These are phyloP conservation scores for Panzeria rudis DNA, from an alignment of 2,888 invertebrate species.

Conservation along the genomic window DNA sequence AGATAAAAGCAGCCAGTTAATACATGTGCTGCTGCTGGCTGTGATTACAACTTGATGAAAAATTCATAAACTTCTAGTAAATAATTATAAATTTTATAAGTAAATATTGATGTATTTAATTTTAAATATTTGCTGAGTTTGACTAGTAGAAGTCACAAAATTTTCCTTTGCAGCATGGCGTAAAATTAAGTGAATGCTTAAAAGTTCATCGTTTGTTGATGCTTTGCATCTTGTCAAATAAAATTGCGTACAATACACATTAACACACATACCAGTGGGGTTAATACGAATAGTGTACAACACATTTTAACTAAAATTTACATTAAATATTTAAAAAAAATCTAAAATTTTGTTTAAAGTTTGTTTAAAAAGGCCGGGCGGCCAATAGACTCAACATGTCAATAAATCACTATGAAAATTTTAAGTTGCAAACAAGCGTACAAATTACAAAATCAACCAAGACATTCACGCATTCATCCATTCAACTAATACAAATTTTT, in stretches of 20 bases:
- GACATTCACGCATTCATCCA: too few species aligned
- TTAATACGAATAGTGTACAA: background rate
- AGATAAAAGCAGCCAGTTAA: background rate
- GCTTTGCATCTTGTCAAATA: background rate
- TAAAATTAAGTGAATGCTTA: slow-evolving; percentile 15
- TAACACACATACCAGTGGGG: background rate
- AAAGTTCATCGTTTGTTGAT: slow-evolving; percentile 1
- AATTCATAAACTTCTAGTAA: slow-evolving; percentile 7
- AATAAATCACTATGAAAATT: slow-evolving; percentile 70
- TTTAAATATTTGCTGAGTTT: background rate
- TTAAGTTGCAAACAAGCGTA: slow-evolving; percentile 60
- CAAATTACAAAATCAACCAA: too few species aligned
- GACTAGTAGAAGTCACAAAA: background rate
- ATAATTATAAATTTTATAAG: slow-evolving; percentile 12
- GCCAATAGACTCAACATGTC: too few species aligned
- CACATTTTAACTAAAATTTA: slow-evolving; percentile 4
- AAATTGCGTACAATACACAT: slow-evolving; percentile 35
- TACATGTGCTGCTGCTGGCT: background rate
- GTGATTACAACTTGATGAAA: background rate
- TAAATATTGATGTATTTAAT: background rate
- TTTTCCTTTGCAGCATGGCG: slow-evolving; percentile 20
- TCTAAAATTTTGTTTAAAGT: slow-evolving; percentile 29
- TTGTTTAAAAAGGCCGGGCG: too few species aligned
- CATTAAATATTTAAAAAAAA: slow-evolving; percentile 29
- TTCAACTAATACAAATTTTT: background rate